A percentile compares a stretch with the other conserved stretches of the same genome.
Conservation (phyloP, 2,797 vertebrate species). For the Peromyscus attwateri region DNA sequence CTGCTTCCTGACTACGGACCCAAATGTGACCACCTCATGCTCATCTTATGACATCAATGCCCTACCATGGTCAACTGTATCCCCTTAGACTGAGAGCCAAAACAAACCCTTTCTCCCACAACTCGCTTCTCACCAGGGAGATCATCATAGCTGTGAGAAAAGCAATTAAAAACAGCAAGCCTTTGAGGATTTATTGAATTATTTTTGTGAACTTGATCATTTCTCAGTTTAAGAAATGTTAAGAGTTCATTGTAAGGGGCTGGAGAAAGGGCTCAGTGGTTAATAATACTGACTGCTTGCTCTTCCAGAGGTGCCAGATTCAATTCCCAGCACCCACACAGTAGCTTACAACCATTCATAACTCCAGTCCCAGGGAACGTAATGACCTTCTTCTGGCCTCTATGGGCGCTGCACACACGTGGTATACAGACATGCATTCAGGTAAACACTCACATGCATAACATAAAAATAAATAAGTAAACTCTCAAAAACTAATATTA, state of each 20-base stretch:
- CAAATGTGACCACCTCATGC: background rate
- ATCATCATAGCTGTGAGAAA: background rate
- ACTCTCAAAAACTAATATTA: background rate
- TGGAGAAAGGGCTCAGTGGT: background rate
- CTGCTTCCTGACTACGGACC: background rate
- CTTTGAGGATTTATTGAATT: background rate
- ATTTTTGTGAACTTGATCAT: background rate
- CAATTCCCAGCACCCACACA: background rate
- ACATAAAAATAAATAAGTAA: background rate
- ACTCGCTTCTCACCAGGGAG: background rate
- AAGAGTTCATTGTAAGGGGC: background rate
- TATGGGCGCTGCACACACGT: background rate
- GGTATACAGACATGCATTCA: background rate
- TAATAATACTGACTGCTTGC: background rate
- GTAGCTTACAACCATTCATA: background rate
- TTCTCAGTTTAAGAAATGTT: constrained; percentile 34
- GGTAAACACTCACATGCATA: background rate
- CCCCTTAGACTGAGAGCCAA: background rate
- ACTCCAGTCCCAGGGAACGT: background rate
- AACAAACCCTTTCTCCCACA: background rate
- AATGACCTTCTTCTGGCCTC: background rate
- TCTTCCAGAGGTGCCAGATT: background rate
- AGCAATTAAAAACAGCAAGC: background rate
- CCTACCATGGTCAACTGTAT: too few species aligned
- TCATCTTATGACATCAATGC: background rate